Evolutionary conservation across 2,113 vertebrate genomes (phyloP), one percentile per base, ranked within the genome.

Genomic region (Echinops telfairi): DNA sequence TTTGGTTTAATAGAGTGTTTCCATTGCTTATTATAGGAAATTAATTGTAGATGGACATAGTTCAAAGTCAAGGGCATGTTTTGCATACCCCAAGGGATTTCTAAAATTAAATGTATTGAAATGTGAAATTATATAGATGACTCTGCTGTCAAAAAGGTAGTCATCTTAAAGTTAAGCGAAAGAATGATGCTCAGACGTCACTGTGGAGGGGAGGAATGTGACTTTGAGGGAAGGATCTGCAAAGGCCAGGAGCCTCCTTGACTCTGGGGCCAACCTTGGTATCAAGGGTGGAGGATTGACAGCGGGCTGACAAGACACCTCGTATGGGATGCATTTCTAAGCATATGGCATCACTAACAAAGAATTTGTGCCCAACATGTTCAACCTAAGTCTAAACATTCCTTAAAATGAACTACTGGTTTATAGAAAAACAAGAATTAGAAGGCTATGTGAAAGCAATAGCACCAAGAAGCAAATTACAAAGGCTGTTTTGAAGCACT

Each of bases 31-130:
- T 76, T 47, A 85, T 27, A 77, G 27, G 31, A 94, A 29, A 38
- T 57, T 88, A 71, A 92, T 33, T 89, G 75, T 16, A 71, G 4
- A 4, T 14, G 16, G 31, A 14, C 25, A 7, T 82, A 73, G 88
- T 92, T 84, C 91, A 86, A 87, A 96, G 38, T 76, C 60, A 40
- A 88, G 71, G 27, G 23, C 68, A 25, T 58, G 36, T 94, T 93
- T 93, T 29, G 81, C 33, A 62, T 38, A 60, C 27, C 78, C 20
- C 22, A 71, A 89, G 33, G 3, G 53, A 88, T 85, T 90, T 95
- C 71, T 70, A 94, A 93, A 93, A 68, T 40, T 85, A 25, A 47
- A 25, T 78, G 1, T 66, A 64, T 84, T 92, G 78, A 88, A 90
- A 87, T 82, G 33, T 76, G 58, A 91, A 62, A 29, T 83, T 83